Base-by-base conservation (phyloP, 2,113 vertebrate genomes). In the Stomatorhinus ivindoensis region DNA sequence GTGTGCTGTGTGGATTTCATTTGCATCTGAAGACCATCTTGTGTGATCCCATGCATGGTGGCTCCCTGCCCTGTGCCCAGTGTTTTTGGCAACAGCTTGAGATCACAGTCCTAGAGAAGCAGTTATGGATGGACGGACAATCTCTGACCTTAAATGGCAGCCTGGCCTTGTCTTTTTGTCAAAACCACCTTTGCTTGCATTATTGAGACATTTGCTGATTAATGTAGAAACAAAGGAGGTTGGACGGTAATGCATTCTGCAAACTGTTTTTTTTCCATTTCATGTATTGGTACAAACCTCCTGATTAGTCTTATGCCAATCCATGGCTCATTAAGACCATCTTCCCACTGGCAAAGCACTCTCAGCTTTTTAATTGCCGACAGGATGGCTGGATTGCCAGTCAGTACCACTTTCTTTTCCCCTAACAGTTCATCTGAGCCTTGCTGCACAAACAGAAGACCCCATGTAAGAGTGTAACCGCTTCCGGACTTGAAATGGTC, bases 401-500 rank as follows among this genome's bases (percentile, higher is more conserved):
- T 80, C 73, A 39, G 73, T 80, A 42, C 35, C 73, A 80, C 35
- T 80, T 80, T 42, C 73, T 83, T 46, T 39, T 46, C 24, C 35
- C 87, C 24, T 89, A 69, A 31, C n/a, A 1, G 61, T 31, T 91
- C 90, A 91, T 89, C 91, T 55, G 61, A 58, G 86, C 91, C 84
- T 88, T 80, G 47, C 88, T 42, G 5, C 76, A 31, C 19, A 87
- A 87, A 53, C 85, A 86, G 24, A 48, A 47, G 85, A 31, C 85
- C n/a, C 95, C 94, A 93, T 92, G 93, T 93, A 94, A 92, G 92
- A 89, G 93, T 93, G 76, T 93, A 95, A 96, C 95, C 92, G 94
- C 94, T 96, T 96, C 95, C 95, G 94, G 94, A 94, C 94, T 93
- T 95, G 91, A 95, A 95, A 92, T 92, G 89, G 93, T 91, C 91